Evolutionary conservation across 2,888 invertebrate genomes (phyloP).

Genomic region (Lasioglossum calceatum): DNA sequence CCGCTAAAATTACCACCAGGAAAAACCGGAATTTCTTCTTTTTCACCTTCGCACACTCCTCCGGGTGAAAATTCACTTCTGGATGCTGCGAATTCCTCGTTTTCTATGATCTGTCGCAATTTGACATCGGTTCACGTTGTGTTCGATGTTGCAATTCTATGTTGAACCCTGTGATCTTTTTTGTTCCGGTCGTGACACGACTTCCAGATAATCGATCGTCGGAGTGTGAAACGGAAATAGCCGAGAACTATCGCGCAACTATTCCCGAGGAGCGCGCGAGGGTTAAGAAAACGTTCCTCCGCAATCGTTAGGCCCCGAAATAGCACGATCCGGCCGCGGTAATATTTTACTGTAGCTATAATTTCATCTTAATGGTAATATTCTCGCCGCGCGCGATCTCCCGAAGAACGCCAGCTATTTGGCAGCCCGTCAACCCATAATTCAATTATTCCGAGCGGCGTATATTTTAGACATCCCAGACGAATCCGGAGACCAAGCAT

Average conservation of each 20-base stretch:
- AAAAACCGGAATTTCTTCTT: not conserved
- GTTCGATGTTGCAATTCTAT: not conserved
- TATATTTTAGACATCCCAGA: not conserved
- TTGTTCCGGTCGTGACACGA: not conserved
- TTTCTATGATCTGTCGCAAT: not conserved
- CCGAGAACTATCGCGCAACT: not conserved
- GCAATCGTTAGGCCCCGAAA: not conserved
- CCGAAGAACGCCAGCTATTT: not conserved
- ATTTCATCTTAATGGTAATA: slow-evolving; percentile 7
- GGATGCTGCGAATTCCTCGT: not conserved
- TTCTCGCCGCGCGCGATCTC: not conserved
- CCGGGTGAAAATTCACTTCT: not conserved
- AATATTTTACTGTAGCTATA: not conserved
- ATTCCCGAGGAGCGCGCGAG: not conserved
- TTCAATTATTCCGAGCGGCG: slow-evolving; percentile 10
- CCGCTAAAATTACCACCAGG: not conserved
- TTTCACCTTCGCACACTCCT: not conserved
- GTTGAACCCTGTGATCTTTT: not conserved
- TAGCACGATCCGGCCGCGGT: not conserved
- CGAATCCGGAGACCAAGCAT: not conserved
- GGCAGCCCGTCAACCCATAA: slow-evolving; percentile 6
- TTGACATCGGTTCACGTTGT: not conserved
- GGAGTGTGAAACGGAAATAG: not conserved
- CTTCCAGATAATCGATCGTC: not conserved
- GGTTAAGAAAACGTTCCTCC: not conserved